Evolutionary conservation across 2,797 vertebrate genomes (phyloP).

Genomic region (Carduelis carduelis): DNA sequence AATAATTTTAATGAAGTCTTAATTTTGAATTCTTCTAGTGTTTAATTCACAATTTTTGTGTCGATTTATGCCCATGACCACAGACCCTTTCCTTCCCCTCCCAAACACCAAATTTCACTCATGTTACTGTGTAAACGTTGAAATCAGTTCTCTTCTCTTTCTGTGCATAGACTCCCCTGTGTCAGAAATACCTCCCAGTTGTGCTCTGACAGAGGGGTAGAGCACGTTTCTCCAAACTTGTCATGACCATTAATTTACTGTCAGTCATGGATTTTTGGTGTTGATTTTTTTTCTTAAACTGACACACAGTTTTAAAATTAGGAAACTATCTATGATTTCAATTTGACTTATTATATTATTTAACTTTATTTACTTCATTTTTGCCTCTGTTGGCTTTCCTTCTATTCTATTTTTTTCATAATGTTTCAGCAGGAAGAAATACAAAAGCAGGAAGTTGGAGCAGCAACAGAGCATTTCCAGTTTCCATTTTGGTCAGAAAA

Average conservation of each 20-base stretch:
- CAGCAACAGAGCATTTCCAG: background rate
- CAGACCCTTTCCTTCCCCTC: background rate
- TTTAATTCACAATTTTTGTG: background rate
- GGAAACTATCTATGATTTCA: background rate
- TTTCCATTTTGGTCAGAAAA: background rate
- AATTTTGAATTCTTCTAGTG: background rate
- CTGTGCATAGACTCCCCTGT: background rate
- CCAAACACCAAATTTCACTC: background rate
- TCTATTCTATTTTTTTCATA: background rate
- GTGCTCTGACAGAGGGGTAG: background rate
- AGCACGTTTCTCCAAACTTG: background rate
- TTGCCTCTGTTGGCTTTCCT: background rate
- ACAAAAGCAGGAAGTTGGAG: background rate
- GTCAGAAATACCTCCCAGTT: background rate
- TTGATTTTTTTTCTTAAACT: background rate
- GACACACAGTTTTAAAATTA: background rate
- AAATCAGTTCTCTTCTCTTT: background rate
- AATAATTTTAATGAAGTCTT: background rate
- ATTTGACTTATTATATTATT: background rate
- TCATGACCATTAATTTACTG: background rate
- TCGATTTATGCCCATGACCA: background rate
- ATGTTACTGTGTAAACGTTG: background rate
- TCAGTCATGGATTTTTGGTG: background rate
- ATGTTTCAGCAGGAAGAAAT: background rate
- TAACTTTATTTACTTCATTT: background rate